Percentiles rank a stretch among this genome's conserved stretches.
Conservation (phyloP, 1,140 invertebrate genomes). For the Carposina sasakii region DNA sequence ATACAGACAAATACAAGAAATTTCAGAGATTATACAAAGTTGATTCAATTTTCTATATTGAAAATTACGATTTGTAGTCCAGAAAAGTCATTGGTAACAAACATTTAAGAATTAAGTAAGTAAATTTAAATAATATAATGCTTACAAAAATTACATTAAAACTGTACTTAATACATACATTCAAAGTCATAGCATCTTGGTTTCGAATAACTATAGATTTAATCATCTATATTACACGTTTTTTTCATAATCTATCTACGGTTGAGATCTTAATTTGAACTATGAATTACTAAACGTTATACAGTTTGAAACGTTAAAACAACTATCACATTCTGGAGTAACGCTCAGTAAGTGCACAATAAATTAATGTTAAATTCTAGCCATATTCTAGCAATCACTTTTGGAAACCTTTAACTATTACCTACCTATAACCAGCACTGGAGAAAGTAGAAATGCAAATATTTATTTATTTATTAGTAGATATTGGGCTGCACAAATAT, state of each 20-base stretch:
- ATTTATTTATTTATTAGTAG: no score
- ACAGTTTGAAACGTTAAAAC: slow-evolving; percentile 43
- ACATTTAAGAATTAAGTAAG: slow-evolving; percentile 55
- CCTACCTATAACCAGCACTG: slow-evolving; percentile 24
- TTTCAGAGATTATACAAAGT: no score
- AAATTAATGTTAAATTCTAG: slow-evolving; percentile 27
- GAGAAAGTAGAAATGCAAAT: no score
- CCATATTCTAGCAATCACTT: no score
- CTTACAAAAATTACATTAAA: no score
- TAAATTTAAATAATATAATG: slow-evolving; percentile 30
- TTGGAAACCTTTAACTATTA: no score
- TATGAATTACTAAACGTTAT: slow-evolving; percentile 55
- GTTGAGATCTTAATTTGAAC: slow-evolving; percentile 70
- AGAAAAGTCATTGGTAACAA: slow-evolving; percentile 71
- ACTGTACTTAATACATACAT: no score
- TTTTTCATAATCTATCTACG: slow-evolving; percentile 57
- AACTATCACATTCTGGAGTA: slow-evolving; percentile 62
- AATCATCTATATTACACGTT: slow-evolving; percentile 56
- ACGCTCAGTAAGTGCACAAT: slow-evolving; percentile 33
- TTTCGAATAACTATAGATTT: slow-evolving; percentile 56
- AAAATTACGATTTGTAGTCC: no score
- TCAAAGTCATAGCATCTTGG: slow-evolving; percentile 63
- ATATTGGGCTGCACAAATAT: no score
- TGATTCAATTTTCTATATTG: no score
- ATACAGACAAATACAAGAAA: no score